These are phyloP conservation scores for Anabas testudineus DNA, from an alignment of 2,797 vertebrate species.

Conservation along the genomic window DNA sequence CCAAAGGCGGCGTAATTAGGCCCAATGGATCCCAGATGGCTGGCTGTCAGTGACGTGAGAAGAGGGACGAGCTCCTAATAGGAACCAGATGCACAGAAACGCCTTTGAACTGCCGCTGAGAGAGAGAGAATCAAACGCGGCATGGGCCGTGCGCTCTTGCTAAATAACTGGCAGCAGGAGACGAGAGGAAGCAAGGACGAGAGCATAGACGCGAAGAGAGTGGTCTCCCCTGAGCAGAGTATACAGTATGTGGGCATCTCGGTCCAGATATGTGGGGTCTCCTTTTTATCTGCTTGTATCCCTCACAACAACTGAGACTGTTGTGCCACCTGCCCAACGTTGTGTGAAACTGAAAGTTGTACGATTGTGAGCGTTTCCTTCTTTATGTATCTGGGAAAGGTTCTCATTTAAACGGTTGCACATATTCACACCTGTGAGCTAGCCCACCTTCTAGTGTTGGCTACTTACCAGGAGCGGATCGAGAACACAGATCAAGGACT, in stretches of 20 bases:
- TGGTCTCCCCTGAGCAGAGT: constrained; percentile 52
- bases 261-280: constrained; percentile 38
- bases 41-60: constrained; percentile 88
- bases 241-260: constrained; percentile 45
- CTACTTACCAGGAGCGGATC: constrained; percentile 58
- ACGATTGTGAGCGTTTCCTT: not conserved
- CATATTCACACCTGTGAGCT: constrained; percentile 75
- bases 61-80: constrained; percentile 86
- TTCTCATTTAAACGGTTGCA: constrained; percentile 68
- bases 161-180: constrained; percentile 80
- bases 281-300: constrained; percentile 56
- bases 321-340: constrained; percentile 41
- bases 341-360: not conserved
- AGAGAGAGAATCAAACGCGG: constrained; percentile 75
- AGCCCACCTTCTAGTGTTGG: constrained; percentile 60
- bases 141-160: constrained; percentile 70
- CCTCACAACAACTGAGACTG: constrained; percentile 15
- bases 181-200: constrained; percentile 71
- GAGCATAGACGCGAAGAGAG: constrained; percentile 65
- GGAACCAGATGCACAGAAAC: constrained; percentile 82
- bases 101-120: constrained; percentile 83
- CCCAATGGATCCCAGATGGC: constrained; percentile 87
- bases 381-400: constrained; percentile 6
- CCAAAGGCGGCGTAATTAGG: constrained; percentile 86
- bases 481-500: constrained; percentile 67